These are phyloP conservation scores for Arctia plantaginis DNA, from an alignment of 2,888 invertebrate genomes.

Conservation along the genomic window DNA sequence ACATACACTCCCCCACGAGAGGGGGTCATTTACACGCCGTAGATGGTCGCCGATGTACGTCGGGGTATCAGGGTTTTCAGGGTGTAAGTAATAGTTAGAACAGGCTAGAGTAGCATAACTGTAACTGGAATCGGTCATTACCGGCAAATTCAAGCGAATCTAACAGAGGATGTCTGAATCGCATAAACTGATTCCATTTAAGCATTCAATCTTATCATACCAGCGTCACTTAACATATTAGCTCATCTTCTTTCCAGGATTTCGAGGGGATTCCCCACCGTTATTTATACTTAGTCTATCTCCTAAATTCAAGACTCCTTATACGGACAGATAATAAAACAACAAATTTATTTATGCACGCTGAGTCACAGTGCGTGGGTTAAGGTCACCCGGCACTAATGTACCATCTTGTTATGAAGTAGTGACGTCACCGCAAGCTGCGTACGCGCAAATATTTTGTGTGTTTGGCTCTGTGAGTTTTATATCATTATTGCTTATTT, in stretches of 20 bases:
- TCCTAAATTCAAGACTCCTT: constrained; percentile 1
- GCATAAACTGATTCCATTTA: not conserved
- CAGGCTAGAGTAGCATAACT: no score
- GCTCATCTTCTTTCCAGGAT: not conserved
- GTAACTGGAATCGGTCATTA: no score
- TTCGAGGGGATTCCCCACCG: not conserved
- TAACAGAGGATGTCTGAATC: not conserved
- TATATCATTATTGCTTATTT: not conserved
- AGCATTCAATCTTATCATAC: not conserved
- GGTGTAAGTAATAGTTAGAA: no score
- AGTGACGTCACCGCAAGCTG: constrained; percentile 34
- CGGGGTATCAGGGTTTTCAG: no score
- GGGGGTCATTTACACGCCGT: no score
- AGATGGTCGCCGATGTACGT: no score
- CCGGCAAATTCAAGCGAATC: no score
- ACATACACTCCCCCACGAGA: no score
- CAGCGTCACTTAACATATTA: not conserved
- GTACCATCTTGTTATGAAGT: constrained; percentile 38
- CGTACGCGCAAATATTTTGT: constrained; percentile 15
- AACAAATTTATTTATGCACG: constrained; percentile 16
- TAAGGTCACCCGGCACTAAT: constrained; percentile 52
- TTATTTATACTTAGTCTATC: not conserved
- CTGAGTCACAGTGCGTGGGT: constrained; percentile 51
- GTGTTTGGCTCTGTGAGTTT: not conserved
- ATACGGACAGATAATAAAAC: not conserved